A percentile compares a stretch with the other conserved stretches of the same genome.
Conservation (phyloP, 2,113 vertebrate genomes). For the Saguinus imperator region DNA sequence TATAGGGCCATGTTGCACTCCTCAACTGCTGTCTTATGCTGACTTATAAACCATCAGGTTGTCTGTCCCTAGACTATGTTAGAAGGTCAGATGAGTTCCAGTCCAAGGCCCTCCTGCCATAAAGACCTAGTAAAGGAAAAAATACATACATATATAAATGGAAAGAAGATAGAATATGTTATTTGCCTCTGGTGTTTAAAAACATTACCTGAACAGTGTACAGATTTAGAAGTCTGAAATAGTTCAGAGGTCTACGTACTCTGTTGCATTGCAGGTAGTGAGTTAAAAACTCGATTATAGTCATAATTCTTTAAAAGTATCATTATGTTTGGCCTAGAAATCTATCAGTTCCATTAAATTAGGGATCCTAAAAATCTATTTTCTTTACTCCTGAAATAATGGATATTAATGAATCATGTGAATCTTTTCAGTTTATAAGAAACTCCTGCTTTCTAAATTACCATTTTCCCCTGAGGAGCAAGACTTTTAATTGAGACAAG, state of each 20-base stretch:
- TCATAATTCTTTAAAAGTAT: background rate
- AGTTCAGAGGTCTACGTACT: background rate
- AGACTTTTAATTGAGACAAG: constrained; percentile 50
- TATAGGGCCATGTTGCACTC: background rate
- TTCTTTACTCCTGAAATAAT: background rate
- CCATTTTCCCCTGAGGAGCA: constrained; percentile 42
- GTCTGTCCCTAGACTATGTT: background rate
- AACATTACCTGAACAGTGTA: background rate
- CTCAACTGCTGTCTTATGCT: background rate
- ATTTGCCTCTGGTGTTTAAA: background rate
- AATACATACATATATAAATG: background rate
- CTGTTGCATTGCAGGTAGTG: background rate
- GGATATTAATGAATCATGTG: constrained; percentile 60
- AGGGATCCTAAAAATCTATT: background rate
- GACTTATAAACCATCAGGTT: background rate
- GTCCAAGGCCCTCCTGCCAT: background rate
- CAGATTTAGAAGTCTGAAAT: background rate
- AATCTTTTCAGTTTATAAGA: constrained; percentile 28
- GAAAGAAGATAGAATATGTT: no score
- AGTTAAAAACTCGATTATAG: background rate
- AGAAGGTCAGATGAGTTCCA: background rate
- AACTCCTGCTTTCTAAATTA: constrained; percentile 60
- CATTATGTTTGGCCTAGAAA: background rate
- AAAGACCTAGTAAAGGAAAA: background rate
- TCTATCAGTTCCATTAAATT: background rate